Percentiles rank a stretch among this genome's conserved stretches.
These are phyloP conservation scores for Scaptomyza montana DNA, from an alignment of 1,140 invertebrate species.

Conservation along the genomic window DNA sequence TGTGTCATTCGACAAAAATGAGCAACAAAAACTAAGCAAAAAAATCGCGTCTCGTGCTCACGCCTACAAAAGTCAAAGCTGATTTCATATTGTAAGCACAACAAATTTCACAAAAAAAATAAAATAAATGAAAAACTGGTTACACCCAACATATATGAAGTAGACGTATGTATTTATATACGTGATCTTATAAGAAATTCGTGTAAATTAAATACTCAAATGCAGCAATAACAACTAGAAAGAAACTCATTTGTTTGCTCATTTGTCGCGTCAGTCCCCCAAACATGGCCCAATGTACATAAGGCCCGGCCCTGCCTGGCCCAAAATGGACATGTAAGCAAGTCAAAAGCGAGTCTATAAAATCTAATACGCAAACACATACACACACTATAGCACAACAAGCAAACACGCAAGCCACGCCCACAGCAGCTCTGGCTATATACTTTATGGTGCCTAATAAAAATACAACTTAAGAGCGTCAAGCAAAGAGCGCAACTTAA, in stretches of 20 bases:
- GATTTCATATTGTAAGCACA: constrained; percentile 65
- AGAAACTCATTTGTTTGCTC: constrained; percentile 67
- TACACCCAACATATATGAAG: constrained; percentile 54
- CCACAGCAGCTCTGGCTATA: constrained; percentile 55
- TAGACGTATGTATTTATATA: constrained; percentile 53
- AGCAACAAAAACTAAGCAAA: constrained; percentile 33
- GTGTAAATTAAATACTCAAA: constrained; percentile 64
- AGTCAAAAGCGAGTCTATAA: constrained; percentile 70
- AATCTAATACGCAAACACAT: constrained; percentile 65
- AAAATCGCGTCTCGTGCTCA: constrained; percentile 56
- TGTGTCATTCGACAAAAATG: constrained; percentile 70
- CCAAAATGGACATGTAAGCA: constrained; percentile 74
- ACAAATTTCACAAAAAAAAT: constrained; percentile 31
- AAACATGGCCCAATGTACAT: constrained; percentile 62
- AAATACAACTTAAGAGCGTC: constrained; percentile 58
- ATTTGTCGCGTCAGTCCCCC: constrained; percentile 65
- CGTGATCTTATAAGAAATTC: constrained; percentile 63
- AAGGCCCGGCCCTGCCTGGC: constrained; percentile 59
- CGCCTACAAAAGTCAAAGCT: constrained; percentile 68
- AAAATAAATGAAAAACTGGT: constrained; percentile 47
- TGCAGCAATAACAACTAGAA: constrained; percentile 6
- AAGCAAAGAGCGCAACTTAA: constrained; percentile 11
- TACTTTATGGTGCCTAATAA: constrained; percentile 59
- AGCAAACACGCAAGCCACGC: constrained; percentile 60
- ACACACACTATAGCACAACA: constrained; percentile 8